Conservation (phyloP, 2,888 invertebrate species). For the Linnaemya vulpina region DNA sequence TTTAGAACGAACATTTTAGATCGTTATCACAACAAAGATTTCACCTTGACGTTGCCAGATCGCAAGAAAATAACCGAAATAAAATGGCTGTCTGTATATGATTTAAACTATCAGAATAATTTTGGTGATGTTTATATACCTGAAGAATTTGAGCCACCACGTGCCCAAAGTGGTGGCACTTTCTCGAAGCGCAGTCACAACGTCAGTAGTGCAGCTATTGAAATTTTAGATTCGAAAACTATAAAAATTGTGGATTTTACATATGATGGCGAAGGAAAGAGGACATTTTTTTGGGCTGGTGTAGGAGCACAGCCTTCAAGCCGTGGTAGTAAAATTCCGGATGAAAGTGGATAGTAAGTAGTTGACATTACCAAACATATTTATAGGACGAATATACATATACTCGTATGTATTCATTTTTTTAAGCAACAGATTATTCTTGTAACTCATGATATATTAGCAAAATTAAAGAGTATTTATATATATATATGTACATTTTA, state of each 20-base stretch:
- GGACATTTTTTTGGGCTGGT: constrained; percentile 94
- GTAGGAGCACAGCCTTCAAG: constrained; percentile 93
- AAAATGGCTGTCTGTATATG: constrained; percentile 95
- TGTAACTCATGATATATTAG: too few relatives aligned
- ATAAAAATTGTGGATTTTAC: constrained; percentile 89
- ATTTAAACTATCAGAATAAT: constrained; percentile 92
- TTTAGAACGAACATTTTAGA: constrained; percentile 91
- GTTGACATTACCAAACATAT: not conserved
- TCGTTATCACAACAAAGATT: constrained; percentile 93
- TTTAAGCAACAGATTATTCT: too few relatives aligned
- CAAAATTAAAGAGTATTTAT: too few relatives aligned
- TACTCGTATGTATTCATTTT: too few relatives aligned
- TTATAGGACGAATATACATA: too few relatives aligned
- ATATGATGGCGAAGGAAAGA: constrained; percentile 90
- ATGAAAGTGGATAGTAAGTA: constrained; percentile 96
- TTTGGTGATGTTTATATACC: constrained; percentile 96
- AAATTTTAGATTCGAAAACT: constrained; percentile 91
- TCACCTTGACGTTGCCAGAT: constrained; percentile 91
- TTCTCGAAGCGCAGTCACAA: constrained; percentile 86
- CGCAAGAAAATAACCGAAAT: constrained; percentile 93
- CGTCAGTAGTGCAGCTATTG: constrained; percentile 88
- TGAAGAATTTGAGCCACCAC: constrained; percentile 94
- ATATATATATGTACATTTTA: too few relatives aligned
- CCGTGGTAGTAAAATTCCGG: constrained; percentile 92
- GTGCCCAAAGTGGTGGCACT: constrained; percentile 85